phyloP scores from a whole-genome alignment of 2,888 invertebrate species.

The Pachymerium ferrugineum region DNA sequence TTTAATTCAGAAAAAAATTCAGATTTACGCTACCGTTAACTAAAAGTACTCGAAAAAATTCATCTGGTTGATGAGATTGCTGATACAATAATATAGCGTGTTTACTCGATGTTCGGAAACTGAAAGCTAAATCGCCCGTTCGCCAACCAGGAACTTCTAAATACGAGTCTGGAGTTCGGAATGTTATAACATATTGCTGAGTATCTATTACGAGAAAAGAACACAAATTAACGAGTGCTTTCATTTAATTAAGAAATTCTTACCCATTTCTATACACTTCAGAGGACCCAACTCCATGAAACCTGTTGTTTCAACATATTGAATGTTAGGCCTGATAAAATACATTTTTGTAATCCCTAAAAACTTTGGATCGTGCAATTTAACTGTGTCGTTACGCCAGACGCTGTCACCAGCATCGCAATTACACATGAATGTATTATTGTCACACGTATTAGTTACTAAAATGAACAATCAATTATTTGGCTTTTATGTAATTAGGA shows the following conservation, averaged over 20 bases:
- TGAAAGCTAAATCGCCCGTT: constrained; percentile 85
- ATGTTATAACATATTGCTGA: constrained; percentile 86
- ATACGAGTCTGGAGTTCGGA: constrained; percentile 85
- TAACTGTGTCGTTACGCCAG: constrained; percentile 85
- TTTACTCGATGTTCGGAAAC: constrained; percentile 84
- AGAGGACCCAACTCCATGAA: constrained; percentile 83
- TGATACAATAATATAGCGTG: constrained; percentile 85
- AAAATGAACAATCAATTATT: constrained; percentile 44
- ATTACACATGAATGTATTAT: constrained; percentile 76
- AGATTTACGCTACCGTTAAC: constrained; percentile 55
- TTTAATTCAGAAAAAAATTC: not conserved
- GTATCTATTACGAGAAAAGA: constrained; percentile 60
- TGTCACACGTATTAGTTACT: constrained; percentile 71
- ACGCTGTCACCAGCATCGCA: constrained; percentile 77
- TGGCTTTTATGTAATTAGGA: not conserved
- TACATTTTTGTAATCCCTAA: constrained; percentile 86
- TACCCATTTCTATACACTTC: constrained; percentile 91
- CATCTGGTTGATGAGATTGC: constrained; percentile 81
- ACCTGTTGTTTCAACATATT: constrained; percentile 75
- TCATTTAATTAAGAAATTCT: too few relatives aligned
- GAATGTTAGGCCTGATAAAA: constrained; percentile 76
- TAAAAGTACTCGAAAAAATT: constrained; percentile 84
- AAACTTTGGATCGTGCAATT: constrained; percentile 69
- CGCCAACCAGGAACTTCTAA: constrained; percentile 91
- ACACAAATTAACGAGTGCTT: not conserved